Percentiles rank a stretch among this genome's conserved stretches.
These are phyloP conservation scores for Tokudaia muenninki DNA, from an alignment of 2,797 vertebrate genomes.

Conservation along the genomic window DNA sequence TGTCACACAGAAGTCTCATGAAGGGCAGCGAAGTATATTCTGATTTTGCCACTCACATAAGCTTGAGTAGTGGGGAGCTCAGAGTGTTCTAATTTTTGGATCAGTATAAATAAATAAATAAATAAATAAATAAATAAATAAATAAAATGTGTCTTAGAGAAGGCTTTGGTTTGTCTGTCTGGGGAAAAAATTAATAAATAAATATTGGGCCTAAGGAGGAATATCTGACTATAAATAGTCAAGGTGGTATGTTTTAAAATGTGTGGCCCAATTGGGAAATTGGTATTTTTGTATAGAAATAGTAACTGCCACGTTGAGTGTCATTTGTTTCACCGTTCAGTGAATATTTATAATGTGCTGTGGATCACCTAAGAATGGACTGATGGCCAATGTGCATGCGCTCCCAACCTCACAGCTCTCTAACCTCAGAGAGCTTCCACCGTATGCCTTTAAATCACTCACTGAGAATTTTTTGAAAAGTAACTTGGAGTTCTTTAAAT, in stretches of 20 bases:
- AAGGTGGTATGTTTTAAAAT: slow-evolving; percentile 37
- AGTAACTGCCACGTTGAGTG: not conserved
- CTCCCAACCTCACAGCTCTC: not conserved
- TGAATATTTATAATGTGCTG: slow-evolving; percentile 7
- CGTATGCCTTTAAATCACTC: not conserved
- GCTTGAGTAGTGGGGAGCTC: not conserved
- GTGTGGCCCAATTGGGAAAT: not conserved
- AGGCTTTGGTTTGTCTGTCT: slow-evolving; percentile 1
- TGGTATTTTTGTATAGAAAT: slow-evolving; percentile 26
- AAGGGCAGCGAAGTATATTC: not conserved
- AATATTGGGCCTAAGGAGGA: slow-evolving; percentile 35
- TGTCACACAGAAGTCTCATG: not conserved
- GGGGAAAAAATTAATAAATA: not conserved
- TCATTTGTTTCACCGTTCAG: not conserved
- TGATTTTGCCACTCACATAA: not conserved
- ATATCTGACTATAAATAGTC: slow-evolving; percentile 18
- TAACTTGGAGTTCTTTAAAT: not conserved
- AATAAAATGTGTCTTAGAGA: slow-evolving; percentile 3
- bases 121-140: too few relatives aligned
- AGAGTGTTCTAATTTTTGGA: not conserved
- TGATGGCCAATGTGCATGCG: not conserved
- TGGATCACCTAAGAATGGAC: not conserved
- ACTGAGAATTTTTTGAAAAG: not conserved
- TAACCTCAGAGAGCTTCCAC: not conserved
- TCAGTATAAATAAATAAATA: too few relatives aligned